Conservation (phyloP, 2,113 vertebrate species). For the Fregetta grallaria region DNA sequence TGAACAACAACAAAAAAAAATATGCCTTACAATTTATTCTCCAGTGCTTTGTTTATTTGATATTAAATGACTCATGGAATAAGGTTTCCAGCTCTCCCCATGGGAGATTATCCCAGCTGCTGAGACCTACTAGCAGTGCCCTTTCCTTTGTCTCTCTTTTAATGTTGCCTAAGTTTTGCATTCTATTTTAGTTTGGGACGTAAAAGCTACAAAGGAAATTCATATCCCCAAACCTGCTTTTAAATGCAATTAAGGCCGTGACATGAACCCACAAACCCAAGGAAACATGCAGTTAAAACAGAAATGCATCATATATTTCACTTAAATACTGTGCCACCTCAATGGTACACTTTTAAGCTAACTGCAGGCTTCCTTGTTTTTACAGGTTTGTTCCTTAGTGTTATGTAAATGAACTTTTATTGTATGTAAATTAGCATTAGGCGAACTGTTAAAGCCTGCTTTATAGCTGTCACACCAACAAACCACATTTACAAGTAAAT, state of each 20-base stretch:
- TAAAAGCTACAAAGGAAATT: background rate
- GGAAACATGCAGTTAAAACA: background rate
- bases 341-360: background rate
- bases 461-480: slow-evolving; percentile 8
- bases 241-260: background rate
- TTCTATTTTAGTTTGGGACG: slow-evolving; percentile 4
- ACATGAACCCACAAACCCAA: background rate
- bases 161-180: slow-evolving; percentile 4
- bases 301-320: background rate
- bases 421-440: slow-evolving; percentile 27
- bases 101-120: slow-evolving; percentile 42
- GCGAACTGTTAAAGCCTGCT: background rate
- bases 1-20: background rate
- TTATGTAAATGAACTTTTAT: slow-evolving; percentile 27
- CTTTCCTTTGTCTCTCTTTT: background rate
- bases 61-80: slow-evolving; percentile 59
- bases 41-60: slow-evolving; percentile 53
- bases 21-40: slow-evolving; percentile 41
- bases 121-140: background rate
- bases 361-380: background rate
- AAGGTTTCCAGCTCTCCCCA: slow-evolving; percentile 18
- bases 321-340: background rate
- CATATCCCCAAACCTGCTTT: background rate
- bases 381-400: background rate
- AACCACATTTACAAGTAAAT: slow-evolving; percentile 13